Percentiles rank a stretch among this genome's conserved stretches.
phyloP scores from a whole-genome alignment of 2,113 vertebrate genomes.

The Kobus ellipsiprymnus region DNA sequence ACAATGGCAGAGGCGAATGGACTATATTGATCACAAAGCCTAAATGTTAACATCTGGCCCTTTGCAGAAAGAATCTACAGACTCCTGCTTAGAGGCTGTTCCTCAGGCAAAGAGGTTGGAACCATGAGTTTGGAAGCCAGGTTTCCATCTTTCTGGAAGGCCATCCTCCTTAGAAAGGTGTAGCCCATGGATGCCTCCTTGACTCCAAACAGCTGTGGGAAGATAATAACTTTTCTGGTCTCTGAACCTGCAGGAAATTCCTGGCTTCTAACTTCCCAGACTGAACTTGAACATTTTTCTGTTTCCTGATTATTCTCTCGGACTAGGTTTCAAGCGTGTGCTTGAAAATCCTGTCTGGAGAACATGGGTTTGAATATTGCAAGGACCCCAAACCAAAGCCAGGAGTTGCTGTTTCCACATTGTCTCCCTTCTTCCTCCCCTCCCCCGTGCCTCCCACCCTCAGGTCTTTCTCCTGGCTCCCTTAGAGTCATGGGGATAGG shows the following conservation, averaged over 20 bases:
- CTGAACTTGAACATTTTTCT: not conserved
- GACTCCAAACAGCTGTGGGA: not conserved
- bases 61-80: accelerated
- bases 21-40: accelerated
- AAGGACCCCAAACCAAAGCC: not conserved
- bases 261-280: not conserved
- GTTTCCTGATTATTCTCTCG: not conserved
- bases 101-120: too few relatives aligned
- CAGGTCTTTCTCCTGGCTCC: not conserved
- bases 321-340: accelerated
- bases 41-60: not conserved
- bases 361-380: accelerated
- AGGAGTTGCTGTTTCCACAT: not conserved
- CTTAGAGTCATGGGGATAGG: accelerated
- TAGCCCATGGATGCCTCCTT: accelerated
- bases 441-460: accelerated
- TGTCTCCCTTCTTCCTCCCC: accelerated
- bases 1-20: not conserved
- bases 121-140: accelerated
- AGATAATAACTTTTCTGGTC: too few relatives aligned
- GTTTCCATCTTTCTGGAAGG: not conserved
- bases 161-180: accelerated
- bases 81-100: not conserved
- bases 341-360: not conserved
- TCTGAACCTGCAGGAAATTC: not conserved